Evolutionary conservation across 2,888 invertebrate species (phyloP), one percentile per base, ranked within the genome.

Genomic region (Slavum lentiscoides): DNA sequence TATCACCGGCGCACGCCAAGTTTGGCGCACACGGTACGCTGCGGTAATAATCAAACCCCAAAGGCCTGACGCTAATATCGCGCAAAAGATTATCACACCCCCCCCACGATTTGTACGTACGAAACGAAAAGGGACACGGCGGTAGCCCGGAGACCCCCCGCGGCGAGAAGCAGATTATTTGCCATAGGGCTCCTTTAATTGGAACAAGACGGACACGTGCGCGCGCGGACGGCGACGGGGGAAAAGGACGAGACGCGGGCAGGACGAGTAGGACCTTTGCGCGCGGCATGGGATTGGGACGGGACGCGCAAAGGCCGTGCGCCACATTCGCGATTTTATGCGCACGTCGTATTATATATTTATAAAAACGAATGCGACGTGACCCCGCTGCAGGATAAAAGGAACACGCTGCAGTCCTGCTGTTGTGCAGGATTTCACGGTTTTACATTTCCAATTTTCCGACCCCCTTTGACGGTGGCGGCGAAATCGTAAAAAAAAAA

Each of bases 311-410:
- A 9, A 43, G 49, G 68, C 49, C 69, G 77, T 69, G 70, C 39
- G 77, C 62, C 62, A 39, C 59, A 61, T 68, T 76, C 76, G 59
- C 68, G 59, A 76, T 59, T 76, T 43, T 61, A 61, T 76, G 49
- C 17, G 67, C 61, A 9, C 11, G 19, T 30, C 11, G 43, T 39
- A 21, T 75, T 13, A 55, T 74, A 74, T 62, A 55, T 37, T 64
- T 49, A 53, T n/a, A 53, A 13, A 55, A 66, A 30, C 21, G 62
- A 1, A 21, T 74, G 66, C 37, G 43, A 49, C 49, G 69, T 62
- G 86, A 70, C 62, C 69, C 69, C 37, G 77, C 69, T 21, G 77
- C 70, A 55, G 77, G 70, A 77, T 70, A 77, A 77, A 77, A 77
- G 77, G 77, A 77, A 77, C 70, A 77, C 30, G 30, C 30, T 30